Evolutionary conservation across 2,113 vertebrate genomes (phyloP).

Genomic region (Cynopterus brachyotis): DNA sequence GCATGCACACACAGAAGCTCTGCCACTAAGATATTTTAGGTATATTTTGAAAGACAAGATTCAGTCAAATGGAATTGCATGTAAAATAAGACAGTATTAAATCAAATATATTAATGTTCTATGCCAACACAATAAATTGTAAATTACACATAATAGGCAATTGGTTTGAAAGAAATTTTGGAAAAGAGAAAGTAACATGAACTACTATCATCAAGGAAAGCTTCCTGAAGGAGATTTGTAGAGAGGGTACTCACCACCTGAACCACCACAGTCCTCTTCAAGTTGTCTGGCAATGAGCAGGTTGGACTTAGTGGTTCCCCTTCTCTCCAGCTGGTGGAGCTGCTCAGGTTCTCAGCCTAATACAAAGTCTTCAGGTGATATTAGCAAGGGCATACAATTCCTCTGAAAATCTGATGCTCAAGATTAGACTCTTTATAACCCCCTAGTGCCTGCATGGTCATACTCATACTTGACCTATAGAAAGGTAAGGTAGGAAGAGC

Average conservation of each 20-base stretch:
- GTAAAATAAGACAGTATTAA: not conserved
- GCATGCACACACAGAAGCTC: not conserved
- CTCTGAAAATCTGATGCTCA: not conserved
- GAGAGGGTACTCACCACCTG: not conserved
- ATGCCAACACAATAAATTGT: not conserved
- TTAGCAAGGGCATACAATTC: not conserved
- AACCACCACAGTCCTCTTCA: not conserved
- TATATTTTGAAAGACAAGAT: slow-evolving; percentile 13
- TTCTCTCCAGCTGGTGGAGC: not conserved
- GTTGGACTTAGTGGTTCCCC: not conserved
- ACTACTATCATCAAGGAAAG: not conserved
- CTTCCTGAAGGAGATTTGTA: not conserved
- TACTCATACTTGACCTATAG: not conserved
- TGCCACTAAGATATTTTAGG: not conserved
- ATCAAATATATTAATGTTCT: not conserved
- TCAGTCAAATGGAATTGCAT: not conserved
- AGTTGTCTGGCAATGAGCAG: not conserved
- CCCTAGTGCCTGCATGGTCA: not conserved
- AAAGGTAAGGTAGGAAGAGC: not conserved
- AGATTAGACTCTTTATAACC: not conserved
- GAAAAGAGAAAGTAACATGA: not conserved
- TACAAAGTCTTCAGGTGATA: not conserved
- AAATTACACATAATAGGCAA: not conserved
- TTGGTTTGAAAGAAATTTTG: not conserved
- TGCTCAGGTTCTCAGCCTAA: not conserved